Percentiles rank a stretch among this genome's conserved stretches.
phyloP scores from a whole-genome alignment of 2,888 invertebrate genomes.

The Pandemis heparana region DNA sequence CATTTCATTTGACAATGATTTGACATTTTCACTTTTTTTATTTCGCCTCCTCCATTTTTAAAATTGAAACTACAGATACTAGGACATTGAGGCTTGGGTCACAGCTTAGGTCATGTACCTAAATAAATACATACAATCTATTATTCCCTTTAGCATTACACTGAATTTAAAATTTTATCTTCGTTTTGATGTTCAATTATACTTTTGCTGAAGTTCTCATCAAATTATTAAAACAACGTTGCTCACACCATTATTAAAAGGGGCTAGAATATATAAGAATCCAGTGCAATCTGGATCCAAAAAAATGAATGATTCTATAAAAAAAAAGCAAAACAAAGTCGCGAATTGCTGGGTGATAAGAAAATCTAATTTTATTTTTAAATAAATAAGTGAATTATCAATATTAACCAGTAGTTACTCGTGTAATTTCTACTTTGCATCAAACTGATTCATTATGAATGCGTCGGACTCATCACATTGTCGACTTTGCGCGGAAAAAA shows the following conservation, averaged over 20 bases:
- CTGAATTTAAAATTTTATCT: too few species aligned
- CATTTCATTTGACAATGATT: conserved; percentile 31
- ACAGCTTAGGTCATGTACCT: too few species aligned
- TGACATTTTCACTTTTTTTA: conserved; percentile 19
- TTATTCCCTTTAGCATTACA: too few species aligned
- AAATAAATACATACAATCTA: too few species aligned
- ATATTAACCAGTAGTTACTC: neutral
- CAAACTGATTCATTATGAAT: conserved; percentile 13
- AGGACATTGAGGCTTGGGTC: neutral
- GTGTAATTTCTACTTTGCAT: neutral
- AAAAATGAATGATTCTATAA: neutral
- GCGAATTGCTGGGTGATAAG: neutral
- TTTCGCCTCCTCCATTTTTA: neutral
- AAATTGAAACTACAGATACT: neutral
- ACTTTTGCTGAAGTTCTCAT: too few species aligned
- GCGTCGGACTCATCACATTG: conserved; percentile 42
- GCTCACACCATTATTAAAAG: too few species aligned
- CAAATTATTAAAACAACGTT: too few species aligned
- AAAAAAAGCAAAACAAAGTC: conserved; percentile 26
- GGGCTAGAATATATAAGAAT: neutral
- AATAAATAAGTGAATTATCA: neutral
- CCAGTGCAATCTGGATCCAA: neutral
- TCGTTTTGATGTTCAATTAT: too few species aligned
- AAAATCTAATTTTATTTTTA: neutral
- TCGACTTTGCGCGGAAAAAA: conserved; percentile 61